Evolutionary conservation across 2,113 vertebrate species (phyloP), one percentile per base, ranked within the genome.

Genomic region (Strix uralensis): DNA sequence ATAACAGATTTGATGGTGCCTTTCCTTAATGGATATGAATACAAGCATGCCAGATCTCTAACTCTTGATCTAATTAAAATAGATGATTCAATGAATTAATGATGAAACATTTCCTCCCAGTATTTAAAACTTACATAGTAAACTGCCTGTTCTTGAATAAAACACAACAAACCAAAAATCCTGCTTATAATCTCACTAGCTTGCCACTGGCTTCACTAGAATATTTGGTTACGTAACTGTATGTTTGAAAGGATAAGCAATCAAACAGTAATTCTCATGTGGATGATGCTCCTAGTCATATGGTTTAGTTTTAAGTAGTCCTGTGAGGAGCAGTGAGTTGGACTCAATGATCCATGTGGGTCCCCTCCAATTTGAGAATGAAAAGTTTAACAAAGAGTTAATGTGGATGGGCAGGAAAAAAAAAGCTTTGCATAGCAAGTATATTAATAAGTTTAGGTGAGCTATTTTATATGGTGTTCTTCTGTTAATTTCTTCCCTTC

Each of bases 61-160:
- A 90, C 46, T 77, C 91, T 70, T 82, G 19, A 46, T 86, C 67
- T 97, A 97, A 95, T 95, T 96, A 92, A 97, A 96, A 96, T 11
- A 54, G 70, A 95, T 57, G 18, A 52, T 32, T 65, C 62, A 92
- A 75, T 90, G 86, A 97, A 95, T 96, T 97, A 92, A 95, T 51
- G 49, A 88, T 84, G 40, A 95, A 58, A 78, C 44, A 77, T 96
- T 96, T 97, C 80, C 88, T 94, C 84, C 36, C 69, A 80, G 30
- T 63, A 46, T 80, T 93, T 34, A 86, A 58, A 86, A 93, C 52
- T 18, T 18, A 71, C 36, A 30, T 20, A 84, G 32, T n/a, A 97
- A 96, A 93, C 49, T 90, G 57, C 22, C 75, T 79, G 46, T 44
- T 95, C 78, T 91, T 93, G 36, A 94, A 29, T 59, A 71, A 92